Percentiles rank a stretch among this genome's conserved stretches.
These are phyloP conservation scores for Acromyrmex charruanus DNA, from an alignment of 1,140 invertebrate species.

Conservation along the genomic window DNA sequence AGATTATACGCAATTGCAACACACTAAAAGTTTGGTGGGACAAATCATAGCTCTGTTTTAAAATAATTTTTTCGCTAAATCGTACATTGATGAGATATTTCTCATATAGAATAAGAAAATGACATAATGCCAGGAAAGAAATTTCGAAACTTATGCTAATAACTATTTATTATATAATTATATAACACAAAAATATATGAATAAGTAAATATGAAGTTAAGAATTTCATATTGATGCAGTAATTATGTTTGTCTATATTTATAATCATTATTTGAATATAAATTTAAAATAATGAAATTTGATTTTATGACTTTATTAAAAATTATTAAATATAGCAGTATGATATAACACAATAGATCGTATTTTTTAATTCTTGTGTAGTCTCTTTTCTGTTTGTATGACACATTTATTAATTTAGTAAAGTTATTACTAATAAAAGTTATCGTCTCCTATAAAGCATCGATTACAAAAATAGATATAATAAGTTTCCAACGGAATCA, in stretches of 20 bases:
- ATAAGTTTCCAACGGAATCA: conserved; percentile 37
- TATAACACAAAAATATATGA: background rate
- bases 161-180: background rate
- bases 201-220: background rate
- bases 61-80: background rate
- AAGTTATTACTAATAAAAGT: conserved; percentile 1
- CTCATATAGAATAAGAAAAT: background rate
- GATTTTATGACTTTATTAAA: background rate
- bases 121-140: background rate
- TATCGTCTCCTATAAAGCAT: background rate
- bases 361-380: background rate
- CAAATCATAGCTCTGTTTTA: background rate
- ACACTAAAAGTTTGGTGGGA: background rate
- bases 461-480: background rate
- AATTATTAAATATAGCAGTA: background rate
- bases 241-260: background rate
- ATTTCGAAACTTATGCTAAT: background rate
- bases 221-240: background rate
- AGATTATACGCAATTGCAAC: conserved; percentile 53
- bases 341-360: background rate
- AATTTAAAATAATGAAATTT: background rate
- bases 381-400: background rate
- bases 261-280: conserved; percentile 23
- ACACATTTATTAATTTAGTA: background rate
- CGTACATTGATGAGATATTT: background rate